These are phyloP conservation scores for Montipora foliosa DNA, from an alignment of 64 coral and sea anemone genomes.

Conservation along the genomic window DNA sequence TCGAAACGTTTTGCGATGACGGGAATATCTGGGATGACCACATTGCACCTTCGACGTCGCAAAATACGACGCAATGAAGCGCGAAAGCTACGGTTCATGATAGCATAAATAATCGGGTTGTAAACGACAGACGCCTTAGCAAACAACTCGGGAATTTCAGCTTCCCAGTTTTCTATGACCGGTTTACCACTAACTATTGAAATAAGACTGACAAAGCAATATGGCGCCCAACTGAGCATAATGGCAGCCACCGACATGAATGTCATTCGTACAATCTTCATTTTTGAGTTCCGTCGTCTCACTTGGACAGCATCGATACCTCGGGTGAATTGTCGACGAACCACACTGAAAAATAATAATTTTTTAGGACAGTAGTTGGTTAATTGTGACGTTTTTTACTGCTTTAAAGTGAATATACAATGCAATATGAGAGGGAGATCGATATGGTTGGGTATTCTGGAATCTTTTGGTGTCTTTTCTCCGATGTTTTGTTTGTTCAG, in stretches of 20 bases:
- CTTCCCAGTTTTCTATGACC: constrained; percentile 7
- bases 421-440: constrained; percentile 3
- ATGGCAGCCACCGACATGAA: constrained; percentile 32
- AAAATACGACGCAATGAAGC: constrained; percentile 1
- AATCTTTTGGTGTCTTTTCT: no score
- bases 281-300: neutral
- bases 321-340: constrained; percentile 7
- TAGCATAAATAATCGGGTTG: constrained; percentile 69
- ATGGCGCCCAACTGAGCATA: constrained; percentile 79
- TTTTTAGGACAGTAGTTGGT: neutral
- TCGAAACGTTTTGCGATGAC: neutral
- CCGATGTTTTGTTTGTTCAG: no score
- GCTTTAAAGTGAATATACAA: neutral
- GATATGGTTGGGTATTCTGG: no score
- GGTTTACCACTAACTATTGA: constrained; percentile 16
- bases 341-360: neutral
- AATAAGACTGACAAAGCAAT: constrained; percentile 63
- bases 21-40: neutral
- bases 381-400: neutral
- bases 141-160: constrained; percentile 74
- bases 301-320: neutral
- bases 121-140: constrained; percentile 85
- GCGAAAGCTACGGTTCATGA: constrained; percentile 41
- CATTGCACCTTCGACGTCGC: neutral
- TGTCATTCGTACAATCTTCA: constrained; percentile 48